Conservation (phyloP, 2,113 vertebrate species). For the Chloroceryle aenea region DNA sequence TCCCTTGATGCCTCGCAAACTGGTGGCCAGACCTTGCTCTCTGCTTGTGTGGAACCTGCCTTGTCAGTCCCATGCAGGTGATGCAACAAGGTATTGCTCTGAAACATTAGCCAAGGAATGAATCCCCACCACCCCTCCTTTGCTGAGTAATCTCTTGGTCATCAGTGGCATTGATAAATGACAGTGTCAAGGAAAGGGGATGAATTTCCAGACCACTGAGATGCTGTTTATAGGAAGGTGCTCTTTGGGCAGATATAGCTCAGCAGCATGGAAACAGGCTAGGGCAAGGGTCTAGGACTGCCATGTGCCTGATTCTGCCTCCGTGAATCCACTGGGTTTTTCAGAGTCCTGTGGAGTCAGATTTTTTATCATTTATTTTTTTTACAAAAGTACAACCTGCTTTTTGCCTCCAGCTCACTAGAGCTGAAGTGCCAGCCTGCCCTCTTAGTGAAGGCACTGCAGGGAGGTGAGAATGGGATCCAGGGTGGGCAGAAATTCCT, state of each 20-base stretch:
- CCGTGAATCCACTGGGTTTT: fast-evolving
- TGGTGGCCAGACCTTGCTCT: background rate
- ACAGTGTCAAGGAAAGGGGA: background rate
- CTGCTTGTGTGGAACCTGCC: background rate
- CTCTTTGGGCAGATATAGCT: background rate
- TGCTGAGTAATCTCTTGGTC: background rate
- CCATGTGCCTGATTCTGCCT: background rate
- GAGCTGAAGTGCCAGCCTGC: background rate
- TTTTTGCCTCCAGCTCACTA: background rate
- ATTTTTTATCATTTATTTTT: background rate
- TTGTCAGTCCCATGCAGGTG: fast-evolving
- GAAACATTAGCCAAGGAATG: background rate
- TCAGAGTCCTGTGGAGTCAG: background rate
- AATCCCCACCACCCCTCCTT: background rate
- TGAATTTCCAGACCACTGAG: background rate
- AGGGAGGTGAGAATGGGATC: background rate
- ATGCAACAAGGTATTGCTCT: fast-evolving
- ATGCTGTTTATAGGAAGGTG: background rate
- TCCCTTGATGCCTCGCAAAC: background rate
- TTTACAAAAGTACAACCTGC: background rate
- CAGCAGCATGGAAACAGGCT: background rate
- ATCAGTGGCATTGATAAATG: background rate
- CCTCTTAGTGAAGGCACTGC: background rate
- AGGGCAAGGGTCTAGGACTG: background rate
- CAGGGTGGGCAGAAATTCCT: background rate